phyloP scores from a whole-genome alignment of 2,888 invertebrate species.

The Parnassius orleans region DNA sequence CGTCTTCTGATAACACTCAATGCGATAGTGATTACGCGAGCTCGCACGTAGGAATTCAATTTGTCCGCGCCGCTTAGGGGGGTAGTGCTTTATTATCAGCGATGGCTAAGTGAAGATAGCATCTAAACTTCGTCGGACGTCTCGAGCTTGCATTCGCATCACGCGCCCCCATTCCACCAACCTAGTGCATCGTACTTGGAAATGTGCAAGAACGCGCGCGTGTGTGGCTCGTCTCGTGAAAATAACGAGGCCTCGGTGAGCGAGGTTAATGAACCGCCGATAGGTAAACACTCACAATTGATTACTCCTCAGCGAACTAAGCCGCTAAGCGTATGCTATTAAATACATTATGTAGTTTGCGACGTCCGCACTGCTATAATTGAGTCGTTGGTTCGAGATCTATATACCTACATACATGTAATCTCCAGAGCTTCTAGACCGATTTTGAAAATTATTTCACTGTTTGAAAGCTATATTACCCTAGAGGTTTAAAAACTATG shows the following conservation, averaged over 20 bases:
- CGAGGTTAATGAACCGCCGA: slow-evolving; percentile 63
- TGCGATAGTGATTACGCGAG: slow-evolving; percentile 50
- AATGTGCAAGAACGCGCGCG: slow-evolving; percentile 63
- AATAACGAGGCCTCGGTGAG: slow-evolving; percentile 62
- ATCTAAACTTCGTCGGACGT: slow-evolving; percentile 49
- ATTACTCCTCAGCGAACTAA: slow-evolving; percentile 35
- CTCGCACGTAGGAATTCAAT: slow-evolving; percentile 59
- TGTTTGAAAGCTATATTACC: no score
- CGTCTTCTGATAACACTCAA: slow-evolving; percentile 44
- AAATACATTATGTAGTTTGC: no score
- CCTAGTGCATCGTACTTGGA: slow-evolving; percentile 72
- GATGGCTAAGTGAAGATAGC: slow-evolving; percentile 57
- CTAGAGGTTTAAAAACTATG: no score
- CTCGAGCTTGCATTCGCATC: slow-evolving; percentile 64
- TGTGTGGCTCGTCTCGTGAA: slow-evolving; percentile 60
- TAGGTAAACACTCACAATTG: slow-evolving; percentile 56
- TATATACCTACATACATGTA: no score
- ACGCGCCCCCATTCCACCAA: slow-evolving; percentile 72
- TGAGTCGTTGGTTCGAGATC: no score
- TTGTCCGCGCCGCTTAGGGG: slow-evolving; percentile 53
- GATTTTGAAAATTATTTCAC: no score
- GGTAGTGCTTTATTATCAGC: slow-evolving; percentile 55
- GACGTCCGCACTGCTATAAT: no score
- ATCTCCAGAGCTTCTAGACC: no score
- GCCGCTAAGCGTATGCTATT: background rate